Conservation (phyloP, 2,113 vertebrate genomes). For the Pteropus alecto region DNA sequence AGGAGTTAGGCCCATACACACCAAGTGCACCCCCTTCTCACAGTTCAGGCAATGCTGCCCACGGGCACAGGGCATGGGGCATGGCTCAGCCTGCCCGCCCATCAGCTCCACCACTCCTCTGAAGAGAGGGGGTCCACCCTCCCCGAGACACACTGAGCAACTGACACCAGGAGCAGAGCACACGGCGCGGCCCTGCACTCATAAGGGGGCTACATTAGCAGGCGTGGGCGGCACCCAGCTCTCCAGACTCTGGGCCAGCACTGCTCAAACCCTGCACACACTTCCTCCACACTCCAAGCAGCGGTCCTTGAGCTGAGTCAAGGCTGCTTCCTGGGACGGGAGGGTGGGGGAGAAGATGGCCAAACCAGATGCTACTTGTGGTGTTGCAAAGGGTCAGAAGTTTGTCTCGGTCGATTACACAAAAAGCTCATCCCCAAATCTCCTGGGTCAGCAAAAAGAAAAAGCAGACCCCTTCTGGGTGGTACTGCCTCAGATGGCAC, state of each 20-base stretch:
- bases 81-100: neutral
- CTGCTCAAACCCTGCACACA: neutral
- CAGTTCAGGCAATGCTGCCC: neutral
- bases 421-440: neutral
- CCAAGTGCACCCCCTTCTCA: neutral
- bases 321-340: neutral
- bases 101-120: neutral
- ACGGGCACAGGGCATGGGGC: accelerated
- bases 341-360: neutral
- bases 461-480: slow-evolving; percentile 72
- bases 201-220: no score
- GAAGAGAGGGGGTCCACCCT: neutral
- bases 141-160: neutral
- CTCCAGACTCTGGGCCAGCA: neutral
- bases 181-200: accelerated
- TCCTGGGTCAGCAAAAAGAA: slow-evolving; percentile 57
- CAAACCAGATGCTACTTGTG: neutral
- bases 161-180: no score
- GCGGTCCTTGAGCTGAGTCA: neutral
- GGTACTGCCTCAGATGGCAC: slow-evolving; percentile 17
- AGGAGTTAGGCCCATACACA: neutral
- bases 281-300: neutral
- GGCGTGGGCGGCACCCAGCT: accelerated
- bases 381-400: slow-evolving; percentile 52
- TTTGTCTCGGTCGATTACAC: slow-evolving; percentile 12